phyloP scores from a whole-genome alignment of 2,113 vertebrate genomes.

The Seriola aureovittata region DNA sequence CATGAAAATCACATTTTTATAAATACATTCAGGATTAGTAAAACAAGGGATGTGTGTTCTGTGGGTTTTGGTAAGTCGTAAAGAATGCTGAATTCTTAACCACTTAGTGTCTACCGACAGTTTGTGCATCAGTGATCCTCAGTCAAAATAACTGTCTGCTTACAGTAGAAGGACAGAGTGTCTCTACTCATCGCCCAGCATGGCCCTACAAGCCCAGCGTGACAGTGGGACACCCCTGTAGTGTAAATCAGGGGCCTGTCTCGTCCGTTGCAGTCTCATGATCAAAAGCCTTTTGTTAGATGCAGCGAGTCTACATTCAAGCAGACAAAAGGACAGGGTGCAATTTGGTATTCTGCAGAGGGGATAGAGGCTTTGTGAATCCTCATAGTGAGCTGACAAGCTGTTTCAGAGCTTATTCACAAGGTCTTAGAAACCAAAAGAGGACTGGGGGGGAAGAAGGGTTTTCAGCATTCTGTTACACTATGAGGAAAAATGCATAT shows the following conservation, averaged over 20 bases:
- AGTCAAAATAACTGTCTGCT: conserved; percentile 35
- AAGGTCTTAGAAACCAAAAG: conserved; percentile 27
- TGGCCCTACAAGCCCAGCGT: conserved; percentile 42
- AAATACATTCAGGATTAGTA: background rate
- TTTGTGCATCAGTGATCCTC: conserved; percentile 18
- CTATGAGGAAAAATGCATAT: conserved; percentile 8
- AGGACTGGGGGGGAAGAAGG: conserved; percentile 1
- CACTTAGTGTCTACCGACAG: conserved; percentile 13
- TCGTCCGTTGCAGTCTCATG: conserved; percentile 33
- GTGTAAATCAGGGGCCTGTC: conserved; percentile 76
- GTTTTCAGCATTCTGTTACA: background rate
- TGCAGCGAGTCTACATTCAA: conserved; percentile 61
- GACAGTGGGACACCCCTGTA: conserved; percentile 58
- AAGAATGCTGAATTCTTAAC: conserved; percentile 19
- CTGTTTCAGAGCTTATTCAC: conserved; percentile 35
- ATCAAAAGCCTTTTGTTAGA: conserved; percentile 73
- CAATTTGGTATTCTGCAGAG: conserved; percentile 68
- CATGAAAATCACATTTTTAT: background rate
- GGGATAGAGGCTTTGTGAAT: conserved; percentile 55
- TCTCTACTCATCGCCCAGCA: conserved; percentile 46
- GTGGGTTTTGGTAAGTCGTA: background rate
- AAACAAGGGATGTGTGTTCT: conserved; percentile 7
- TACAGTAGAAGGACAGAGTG: conserved; percentile 26
- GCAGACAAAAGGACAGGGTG: conserved; percentile 56
- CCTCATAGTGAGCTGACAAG: conserved; percentile 41